phyloP scores from a whole-genome alignment of 2,888 invertebrate genomes.

The Leptopilina drosophilae region DNA sequence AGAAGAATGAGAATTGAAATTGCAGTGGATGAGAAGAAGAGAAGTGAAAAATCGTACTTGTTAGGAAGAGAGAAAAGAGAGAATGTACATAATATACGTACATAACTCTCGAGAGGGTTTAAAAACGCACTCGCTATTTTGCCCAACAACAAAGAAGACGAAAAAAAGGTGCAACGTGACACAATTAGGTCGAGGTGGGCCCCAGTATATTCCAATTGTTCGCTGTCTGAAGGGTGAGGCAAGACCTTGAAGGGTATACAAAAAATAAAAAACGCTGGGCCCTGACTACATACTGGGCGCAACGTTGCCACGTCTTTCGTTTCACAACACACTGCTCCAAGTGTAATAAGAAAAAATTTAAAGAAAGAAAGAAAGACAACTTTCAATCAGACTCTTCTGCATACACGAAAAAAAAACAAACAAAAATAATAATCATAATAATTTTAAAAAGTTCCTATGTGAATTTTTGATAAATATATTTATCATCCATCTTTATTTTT shows the following conservation, averaged over 20 bases:
- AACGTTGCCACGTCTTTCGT: conserved; percentile 35
- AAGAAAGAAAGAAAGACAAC: background rate
- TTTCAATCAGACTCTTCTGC: too few relatives aligned
- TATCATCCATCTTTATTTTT: too few relatives aligned
- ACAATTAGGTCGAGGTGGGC: conserved; percentile 67
- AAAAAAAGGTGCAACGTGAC: conserved; percentile 63
- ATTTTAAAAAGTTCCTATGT: too few relatives aligned
- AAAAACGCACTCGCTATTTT: conserved; percentile 11
- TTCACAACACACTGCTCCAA: background rate
- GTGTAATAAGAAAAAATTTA: background rate
- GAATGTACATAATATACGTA: background rate
- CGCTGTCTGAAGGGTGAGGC: conserved; percentile 65
- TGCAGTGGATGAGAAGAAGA: background rate
- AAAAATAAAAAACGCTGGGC: conserved; percentile 65
- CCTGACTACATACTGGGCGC: conserved; percentile 55
- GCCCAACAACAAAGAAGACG: conserved; percentile 48
- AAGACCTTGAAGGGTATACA: conserved; percentile 69
- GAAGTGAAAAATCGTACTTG: background rate
- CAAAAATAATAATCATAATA: too few relatives aligned
- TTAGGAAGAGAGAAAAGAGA: conserved; percentile 1
- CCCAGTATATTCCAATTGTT: conserved; percentile 62
- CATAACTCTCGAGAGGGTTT: conserved; percentile 26
- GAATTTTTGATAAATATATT: too few relatives aligned
- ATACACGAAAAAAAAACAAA: too few relatives aligned
- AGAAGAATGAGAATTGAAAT: conserved; percentile 22